Evolutionary conservation across 53 echinoderm and acorn worm species (phyloP).

Genomic region (Astropecten irregularis): DNA sequence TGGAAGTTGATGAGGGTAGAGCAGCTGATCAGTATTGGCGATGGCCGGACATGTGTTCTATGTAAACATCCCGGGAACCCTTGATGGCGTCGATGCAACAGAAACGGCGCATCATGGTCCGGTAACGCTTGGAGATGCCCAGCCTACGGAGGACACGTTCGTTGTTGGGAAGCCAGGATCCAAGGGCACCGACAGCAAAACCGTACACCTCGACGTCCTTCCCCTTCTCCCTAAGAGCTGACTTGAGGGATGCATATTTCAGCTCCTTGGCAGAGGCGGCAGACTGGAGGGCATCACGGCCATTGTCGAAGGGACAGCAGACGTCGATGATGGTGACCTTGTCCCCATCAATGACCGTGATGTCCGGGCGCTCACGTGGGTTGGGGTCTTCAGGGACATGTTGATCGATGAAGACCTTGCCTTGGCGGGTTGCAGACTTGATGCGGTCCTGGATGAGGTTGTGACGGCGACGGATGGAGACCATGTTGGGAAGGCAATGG

Average conservation of each 20-base stretch:
- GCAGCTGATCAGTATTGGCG: not conserved
- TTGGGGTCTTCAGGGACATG: conserved; percentile 41
- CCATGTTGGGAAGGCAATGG: conserved; percentile 26
- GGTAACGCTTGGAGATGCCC: conserved; percentile 3
- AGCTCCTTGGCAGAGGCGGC: not conserved
- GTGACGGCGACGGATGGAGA: conserved; percentile 10
- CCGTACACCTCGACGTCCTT: conserved; percentile 31
- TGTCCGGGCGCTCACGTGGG: conserved; percentile 37
- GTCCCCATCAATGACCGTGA: conserved; percentile 32
- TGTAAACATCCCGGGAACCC: not conserved
- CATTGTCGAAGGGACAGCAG: conserved; percentile 24
- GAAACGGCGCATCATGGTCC: conserved; percentile 3
- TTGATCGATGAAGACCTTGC: conserved; percentile 4
- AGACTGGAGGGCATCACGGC: not conserved
- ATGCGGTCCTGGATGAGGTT: not conserved
- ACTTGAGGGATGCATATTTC: not conserved
- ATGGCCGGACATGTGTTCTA: conserved; percentile 1
- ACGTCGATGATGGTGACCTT: conserved; percentile 44
- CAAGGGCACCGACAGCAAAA: conserved; percentile 18
- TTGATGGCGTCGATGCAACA: conserved; percentile 8
- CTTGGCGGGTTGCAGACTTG: not conserved
- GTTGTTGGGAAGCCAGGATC: conserved; percentile 4
- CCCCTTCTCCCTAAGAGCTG: not conserved
- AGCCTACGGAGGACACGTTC: conserved; percentile 15
- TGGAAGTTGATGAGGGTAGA: no score